A percentile compares a stretch with the other conserved stretches of the same genome.
phyloP scores from a whole-genome alignment of 2,888 invertebrate genomes.

The Eristalis pertinax region DNA sequence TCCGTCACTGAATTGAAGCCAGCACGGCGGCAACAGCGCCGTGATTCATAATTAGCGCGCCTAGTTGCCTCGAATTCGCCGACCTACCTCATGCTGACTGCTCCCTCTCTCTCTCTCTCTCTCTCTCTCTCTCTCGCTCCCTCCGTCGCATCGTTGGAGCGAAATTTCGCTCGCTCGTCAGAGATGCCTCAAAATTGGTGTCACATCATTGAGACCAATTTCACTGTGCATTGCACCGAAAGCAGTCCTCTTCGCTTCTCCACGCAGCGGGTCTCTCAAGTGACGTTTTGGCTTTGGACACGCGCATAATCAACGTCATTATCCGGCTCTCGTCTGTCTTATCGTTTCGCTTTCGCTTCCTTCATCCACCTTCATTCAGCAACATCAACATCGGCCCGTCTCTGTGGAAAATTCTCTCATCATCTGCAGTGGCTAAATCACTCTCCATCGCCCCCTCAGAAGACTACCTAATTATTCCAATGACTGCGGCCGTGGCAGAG shows the following conservation, averaged over 20 bases:
- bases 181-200: slow-evolving; percentile 56
- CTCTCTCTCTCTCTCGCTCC: background rate
- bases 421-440: slow-evolving; percentile 24
- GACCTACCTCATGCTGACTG: background rate
- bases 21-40: background rate
- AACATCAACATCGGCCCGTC: slow-evolving; percentile 13
- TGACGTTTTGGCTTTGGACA: slow-evolving; percentile 50
- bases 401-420: slow-evolving; percentile 3
- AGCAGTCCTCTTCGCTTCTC: slow-evolving; percentile 20
- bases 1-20: background rate
- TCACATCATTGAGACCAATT: slow-evolving; percentile 69
- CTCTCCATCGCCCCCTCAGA: background rate
- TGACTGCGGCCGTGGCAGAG: background rate
- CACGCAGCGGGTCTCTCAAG: slow-evolving; percentile 7
- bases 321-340: slow-evolving; percentile 18
- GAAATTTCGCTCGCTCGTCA: slow-evolving; percentile 37
- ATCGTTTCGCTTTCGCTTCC: slow-evolving; percentile 12
- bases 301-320: slow-evolving; percentile 65
- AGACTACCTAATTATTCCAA: background rate
- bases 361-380: slow-evolving; percentile 16
- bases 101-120: no score
- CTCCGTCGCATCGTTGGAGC: background rate
- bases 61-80: background rate
- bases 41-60: background rate
- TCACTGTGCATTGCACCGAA: slow-evolving; percentile 49